Evolutionary conservation across 2,888 invertebrate species (phyloP), one percentile per base, ranked within the genome.

Genomic region (Chamaedrilus cognettii): DNA sequence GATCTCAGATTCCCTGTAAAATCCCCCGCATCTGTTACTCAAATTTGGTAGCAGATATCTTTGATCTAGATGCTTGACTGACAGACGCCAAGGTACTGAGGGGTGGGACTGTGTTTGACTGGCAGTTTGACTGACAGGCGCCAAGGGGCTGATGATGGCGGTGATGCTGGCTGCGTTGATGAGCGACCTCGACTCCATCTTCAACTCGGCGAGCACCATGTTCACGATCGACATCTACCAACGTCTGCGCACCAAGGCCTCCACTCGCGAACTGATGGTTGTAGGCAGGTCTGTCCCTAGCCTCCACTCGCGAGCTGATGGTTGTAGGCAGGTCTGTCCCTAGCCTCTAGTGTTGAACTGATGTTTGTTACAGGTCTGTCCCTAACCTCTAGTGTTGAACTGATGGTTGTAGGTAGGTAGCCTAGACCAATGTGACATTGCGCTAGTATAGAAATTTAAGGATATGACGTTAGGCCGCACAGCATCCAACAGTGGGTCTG

Each of bases 141-240:
- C 82, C 5, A 72, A 79, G 3, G 84, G 84, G 33, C 68, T 84
- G 23, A 84, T 85, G 84, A 73, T 87, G 70, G 86, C 87, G 2
- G 87, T 86, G 4, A 85, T 87, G 83, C 74, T 87, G 76, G 85
- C 87, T 4, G 87, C 87, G 1, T 77, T 87, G 4, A 86, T 87
- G 86, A 85, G 85, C 65, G 85, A 85, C 11, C 76, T 87, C 33
- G 86, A 86, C 1, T 87, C 87, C 7, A 86, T 87, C 55, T 87
- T 87, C 77, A 87, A 87, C 78, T 86, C 86, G 60, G 84, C 85
- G 62, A 85, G 85, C 59, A 86, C 85, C 3, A 81, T 87, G 68
- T 87, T 87, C 76, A 87, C 87, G 1, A 84, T 87, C 75, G 87
- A 87, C 74, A 83, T 87, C 64, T 87, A 86, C 82, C 67, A 74